A percentile compares a stretch with the other conserved stretches of the same genome.
phyloP scores from a whole-genome alignment of 2,888 invertebrate genomes.

The Drosophila incognita region DNA sequence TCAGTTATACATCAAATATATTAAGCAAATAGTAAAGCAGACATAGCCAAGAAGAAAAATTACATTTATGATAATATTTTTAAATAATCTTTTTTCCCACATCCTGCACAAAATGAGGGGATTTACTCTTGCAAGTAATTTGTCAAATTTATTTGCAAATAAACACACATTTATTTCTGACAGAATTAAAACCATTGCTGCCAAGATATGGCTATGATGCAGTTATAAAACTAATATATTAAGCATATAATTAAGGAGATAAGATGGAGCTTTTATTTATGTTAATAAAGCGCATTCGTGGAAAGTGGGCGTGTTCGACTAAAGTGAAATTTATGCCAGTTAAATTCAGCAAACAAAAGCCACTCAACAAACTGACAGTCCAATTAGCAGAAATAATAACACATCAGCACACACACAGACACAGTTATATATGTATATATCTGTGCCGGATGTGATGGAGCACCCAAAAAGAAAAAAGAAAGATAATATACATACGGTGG shows the following conservation, averaged over 20 bases:
- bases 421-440: constrained; percentile 30
- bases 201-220: constrained; percentile 2
- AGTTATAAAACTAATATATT: constrained; percentile 1
- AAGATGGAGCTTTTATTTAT: constrained; percentile 25
- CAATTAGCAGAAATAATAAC: constrained; percentile 81
- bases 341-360: constrained; percentile 61
- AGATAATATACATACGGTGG: constrained; percentile 10
- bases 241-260: constrained; percentile 22
- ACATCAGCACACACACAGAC: constrained; percentile 35
- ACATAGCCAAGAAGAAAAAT: background rate
- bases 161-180: background rate
- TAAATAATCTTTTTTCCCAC: background rate
- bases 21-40: constrained; percentile 9
- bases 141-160: constrained; percentile 16
- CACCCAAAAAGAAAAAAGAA: constrained; percentile 41
- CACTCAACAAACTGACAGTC: constrained; percentile 73
- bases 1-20: background rate
- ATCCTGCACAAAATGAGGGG: background rate
- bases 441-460: constrained; percentile 70
- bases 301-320: constrained; percentile 57
- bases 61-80: background rate
- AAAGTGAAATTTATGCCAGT: constrained; percentile 81
- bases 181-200: background rate
- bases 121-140: background rate
- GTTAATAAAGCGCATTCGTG: constrained; percentile 18